Percentiles rank a stretch among this genome's conserved stretches.
These are phyloP conservation scores for Xiphorhynchus erythropygius DNA, from an alignment of 2,797 vertebrate species.

Conservation along the genomic window DNA sequence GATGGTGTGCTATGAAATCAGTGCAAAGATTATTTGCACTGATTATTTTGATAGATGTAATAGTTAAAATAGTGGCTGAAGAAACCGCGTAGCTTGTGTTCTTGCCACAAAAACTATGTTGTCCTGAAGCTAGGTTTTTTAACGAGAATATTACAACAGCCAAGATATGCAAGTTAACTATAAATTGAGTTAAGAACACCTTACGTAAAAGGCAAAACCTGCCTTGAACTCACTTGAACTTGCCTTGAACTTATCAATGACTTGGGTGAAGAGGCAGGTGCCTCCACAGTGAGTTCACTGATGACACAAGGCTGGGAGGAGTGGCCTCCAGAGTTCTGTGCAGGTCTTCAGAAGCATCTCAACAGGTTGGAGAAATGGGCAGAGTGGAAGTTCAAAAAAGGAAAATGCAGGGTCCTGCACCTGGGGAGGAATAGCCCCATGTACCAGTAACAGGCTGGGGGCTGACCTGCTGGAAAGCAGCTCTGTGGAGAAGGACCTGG, in stretches of 20 bases:
- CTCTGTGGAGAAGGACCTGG: neutral
- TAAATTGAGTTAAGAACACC: neutral
- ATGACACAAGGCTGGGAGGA: neutral
- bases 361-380: neutral
- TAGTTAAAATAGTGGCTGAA: neutral
- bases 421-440: neutral
- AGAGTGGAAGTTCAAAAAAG: neutral
- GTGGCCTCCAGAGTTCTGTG: neutral
- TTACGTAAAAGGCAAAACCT: neutral
- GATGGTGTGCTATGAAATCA: neutral
- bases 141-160: neutral
- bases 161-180: neutral
- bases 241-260: neutral
- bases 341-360: neutral
- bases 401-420: neutral
- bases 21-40: neutral
- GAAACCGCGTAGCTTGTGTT: neutral
- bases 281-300: neutral
- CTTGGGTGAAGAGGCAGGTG: neutral
- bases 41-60: neutral
- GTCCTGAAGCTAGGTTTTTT: neutral
- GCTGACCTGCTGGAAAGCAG: neutral
- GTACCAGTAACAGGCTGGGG: neutral
- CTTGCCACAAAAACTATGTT: neutral
- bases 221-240: neutral